phyloP scores from a whole-genome alignment of 64 coral and sea anemone genomes.

The Astreopora myriophthalma region DNA sequence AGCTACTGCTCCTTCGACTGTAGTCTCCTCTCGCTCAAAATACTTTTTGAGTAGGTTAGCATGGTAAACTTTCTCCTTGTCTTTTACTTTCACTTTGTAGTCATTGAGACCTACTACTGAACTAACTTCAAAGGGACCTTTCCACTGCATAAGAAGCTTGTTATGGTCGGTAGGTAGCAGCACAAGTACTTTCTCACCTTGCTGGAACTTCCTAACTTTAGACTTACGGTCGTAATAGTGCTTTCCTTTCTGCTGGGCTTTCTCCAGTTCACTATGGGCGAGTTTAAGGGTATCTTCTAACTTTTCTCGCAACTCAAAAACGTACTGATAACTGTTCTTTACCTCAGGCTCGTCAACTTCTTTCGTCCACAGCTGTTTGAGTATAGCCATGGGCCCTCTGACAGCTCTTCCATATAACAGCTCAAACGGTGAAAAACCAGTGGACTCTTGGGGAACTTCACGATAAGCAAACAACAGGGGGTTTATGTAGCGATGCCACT shows the following conservation, averaged over 20 bases:
- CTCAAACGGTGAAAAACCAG: conserved; percentile 39
- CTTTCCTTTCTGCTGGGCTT: conserved; percentile 25
- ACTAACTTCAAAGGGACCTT: conserved; percentile 34
- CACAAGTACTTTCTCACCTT: conserved; percentile 26
- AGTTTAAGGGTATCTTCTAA: conserved; percentile 11
- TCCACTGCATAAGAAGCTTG: conserved; percentile 60
- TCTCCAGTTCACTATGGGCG: neutral
- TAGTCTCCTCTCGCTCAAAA: neutral
- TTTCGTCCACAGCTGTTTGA: conserved; percentile 44
- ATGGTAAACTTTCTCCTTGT: conserved; percentile 23
- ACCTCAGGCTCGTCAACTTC: neutral
- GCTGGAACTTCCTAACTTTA: neutral
- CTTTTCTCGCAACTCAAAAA: conserved; percentile 38
- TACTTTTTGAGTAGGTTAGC: conserved; percentile 62
- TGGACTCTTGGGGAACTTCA: conserved; percentile 58
- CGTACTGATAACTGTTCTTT: conserved; percentile 64
- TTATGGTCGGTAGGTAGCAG: conserved; percentile 26
- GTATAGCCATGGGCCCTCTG: conserved; percentile 5
- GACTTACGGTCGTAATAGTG: conserved; percentile 56
- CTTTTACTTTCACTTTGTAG: neutral
- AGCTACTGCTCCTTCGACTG: too few species aligned
- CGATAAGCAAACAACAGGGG: conserved; percentile 58
- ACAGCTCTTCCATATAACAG: conserved; percentile 15
- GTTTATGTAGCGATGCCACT: conserved; percentile 44
- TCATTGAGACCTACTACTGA: neutral